Base-by-base conservation (phyloP, 2,797 vertebrate genomes). In the Paramormyrops hopkinsi region DNA sequence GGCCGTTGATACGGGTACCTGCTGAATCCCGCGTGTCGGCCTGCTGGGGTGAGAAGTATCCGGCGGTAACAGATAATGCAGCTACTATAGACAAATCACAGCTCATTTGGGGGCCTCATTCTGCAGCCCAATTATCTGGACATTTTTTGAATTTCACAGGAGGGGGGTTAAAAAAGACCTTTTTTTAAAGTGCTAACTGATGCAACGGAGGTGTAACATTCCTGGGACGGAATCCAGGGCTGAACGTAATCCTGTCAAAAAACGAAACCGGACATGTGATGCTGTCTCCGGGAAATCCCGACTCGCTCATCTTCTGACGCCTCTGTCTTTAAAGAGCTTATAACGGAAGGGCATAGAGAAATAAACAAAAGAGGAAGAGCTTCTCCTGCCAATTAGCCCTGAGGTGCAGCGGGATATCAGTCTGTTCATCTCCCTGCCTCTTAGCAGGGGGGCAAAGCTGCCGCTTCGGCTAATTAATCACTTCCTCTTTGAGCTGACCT, bases 201-300 rank as follows among this genome's bases (percentile, higher is more conserved):
- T 89, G 88, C 88, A 89, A 84, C 50, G 73, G 79, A 33, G 51
- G 73, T 89, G 88, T 59, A 89, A 56, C 29, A 56, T 84, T 73
- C 88, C 12, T 33, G n/a, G 53, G 73, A 82, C 25, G 12, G 79
- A 22, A 59, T 89, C 76, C 76, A 89, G 59, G 37, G 88, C 37
- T 83, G 53, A 46, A 56, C 48, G 50, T 83, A 83, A 83, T 88
- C 56, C 19, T 82, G 33, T 83, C 37, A 46, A 9, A 9, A 73
- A 59, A 44, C 33, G 73, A 29, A 12, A 59, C 22, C 51, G 51
- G 84, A 86, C 84, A 54, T 37, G 22, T 11, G 44, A 50, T 50
- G 51, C 50, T 17, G 22, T 54, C 82, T 54, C 25, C 6, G 29
- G 44, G 84, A 86, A 22, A 29, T 50, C 11, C 46, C 17, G 2